phyloP scores from a whole-genome alignment of 2,797 vertebrate species.

The Emydoidea blandingii region DNA sequence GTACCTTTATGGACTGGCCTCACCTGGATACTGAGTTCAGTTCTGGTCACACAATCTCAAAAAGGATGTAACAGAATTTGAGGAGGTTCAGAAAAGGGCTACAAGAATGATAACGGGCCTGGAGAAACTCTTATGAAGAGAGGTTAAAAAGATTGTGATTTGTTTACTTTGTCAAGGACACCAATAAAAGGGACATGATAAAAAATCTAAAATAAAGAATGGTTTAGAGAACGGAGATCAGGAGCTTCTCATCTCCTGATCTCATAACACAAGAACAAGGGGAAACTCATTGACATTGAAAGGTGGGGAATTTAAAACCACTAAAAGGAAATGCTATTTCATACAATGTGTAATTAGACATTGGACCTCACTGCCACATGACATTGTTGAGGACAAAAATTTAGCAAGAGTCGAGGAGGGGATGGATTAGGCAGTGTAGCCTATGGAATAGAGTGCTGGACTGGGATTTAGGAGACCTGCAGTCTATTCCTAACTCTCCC shows the following conservation, averaged over 20 bases:
- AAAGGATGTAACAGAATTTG: neutral
- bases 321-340: neutral
- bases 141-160: neutral
- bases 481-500: too few relatives aligned
- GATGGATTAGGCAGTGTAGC: neutral
- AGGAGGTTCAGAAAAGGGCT: neutral
- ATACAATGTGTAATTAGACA: neutral
- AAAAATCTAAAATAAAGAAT: neutral
- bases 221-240: too few relatives aligned
- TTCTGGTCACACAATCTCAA: neutral
- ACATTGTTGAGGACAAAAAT: neutral
- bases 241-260: neutral
- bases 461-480: too few relatives aligned
- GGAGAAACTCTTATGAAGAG: neutral
- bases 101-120: neutral
- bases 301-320: neutral
- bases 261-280: neutral
- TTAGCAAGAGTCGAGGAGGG: neutral
- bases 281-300: neutral
- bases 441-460: too few relatives aligned
- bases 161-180: neutral
- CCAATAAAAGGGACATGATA: fast-evolving
- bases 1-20: neutral
- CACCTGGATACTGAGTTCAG: neutral
- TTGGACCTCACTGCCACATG: neutral